Percentiles rank a stretch among this genome's conserved stretches.
These are phyloP conservation scores for Cryptus viduatorius DNA, from an alignment of 2,888 invertebrate genomes.

Conservation along the genomic window DNA sequence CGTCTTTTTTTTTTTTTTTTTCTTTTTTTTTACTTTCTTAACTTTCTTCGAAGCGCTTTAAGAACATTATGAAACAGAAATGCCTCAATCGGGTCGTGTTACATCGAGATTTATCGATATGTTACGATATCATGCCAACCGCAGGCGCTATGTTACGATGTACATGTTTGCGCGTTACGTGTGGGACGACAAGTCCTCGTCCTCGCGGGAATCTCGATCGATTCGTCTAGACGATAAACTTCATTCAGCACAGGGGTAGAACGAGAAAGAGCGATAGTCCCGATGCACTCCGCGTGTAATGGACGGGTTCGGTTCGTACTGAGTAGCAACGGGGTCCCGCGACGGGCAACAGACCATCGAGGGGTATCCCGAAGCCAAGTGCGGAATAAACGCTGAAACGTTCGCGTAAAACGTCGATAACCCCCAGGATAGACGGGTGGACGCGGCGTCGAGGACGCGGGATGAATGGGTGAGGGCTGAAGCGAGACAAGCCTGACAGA, in stretches of 20 bases:
- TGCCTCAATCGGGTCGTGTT: background rate
- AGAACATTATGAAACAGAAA: slow-evolving; percentile 25
- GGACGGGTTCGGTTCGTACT: slow-evolving; percentile 18
- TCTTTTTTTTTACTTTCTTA: background rate
- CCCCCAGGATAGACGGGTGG: slow-evolving; percentile 58
- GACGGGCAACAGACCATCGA: background rate
- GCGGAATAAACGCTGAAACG: slow-evolving; percentile 72
- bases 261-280: slow-evolving; percentile 8
- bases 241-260: slow-evolving; percentile 52
- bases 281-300: slow-evolving; percentile 35
- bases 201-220: slow-evolving; percentile 68
- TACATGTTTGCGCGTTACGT: slow-evolving; percentile 6
- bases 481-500: slow-evolving; percentile 40
- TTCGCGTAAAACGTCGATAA: slow-evolving; percentile 75
- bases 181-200: slow-evolving; percentile 26
- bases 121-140: background rate
- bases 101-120: background rate
- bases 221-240: slow-evolving; percentile 71
- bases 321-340: background rate
- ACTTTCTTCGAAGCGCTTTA: slow-evolving; percentile 8
- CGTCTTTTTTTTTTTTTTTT: background rate
- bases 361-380: slow-evolving; percentile 50
- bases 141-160: slow-evolving; percentile 34
- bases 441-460: slow-evolving; percentile 42
- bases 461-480: slow-evolving; percentile 73